These are phyloP conservation scores for Phylloscopus trochilus DNA, from an alignment of 2,113 vertebrate species.

Conservation along the genomic window DNA sequence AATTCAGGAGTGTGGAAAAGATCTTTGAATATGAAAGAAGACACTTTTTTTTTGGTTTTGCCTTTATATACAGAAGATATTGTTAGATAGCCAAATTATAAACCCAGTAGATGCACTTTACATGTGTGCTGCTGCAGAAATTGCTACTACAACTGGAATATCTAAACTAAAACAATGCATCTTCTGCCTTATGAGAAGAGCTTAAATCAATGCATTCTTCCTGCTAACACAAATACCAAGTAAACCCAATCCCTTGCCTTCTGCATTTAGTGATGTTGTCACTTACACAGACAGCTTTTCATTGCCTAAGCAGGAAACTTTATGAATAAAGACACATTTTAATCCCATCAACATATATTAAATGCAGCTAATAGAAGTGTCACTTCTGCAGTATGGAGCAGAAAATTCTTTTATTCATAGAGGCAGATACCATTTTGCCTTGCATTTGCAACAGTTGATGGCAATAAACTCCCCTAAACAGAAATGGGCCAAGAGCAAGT, in stretches of 20 bases:
- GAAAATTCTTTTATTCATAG: conserved; percentile 39
- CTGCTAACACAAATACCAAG: conserved; percentile 2
- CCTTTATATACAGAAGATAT: not conserved
- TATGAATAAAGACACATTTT: conserved; percentile 56
- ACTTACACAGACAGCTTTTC: conserved; percentile 40
- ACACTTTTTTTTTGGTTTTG: not conserved
- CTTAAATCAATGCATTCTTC: conserved; percentile 28
- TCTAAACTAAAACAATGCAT: conserved; percentile 38
- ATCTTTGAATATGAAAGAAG: not conserved
- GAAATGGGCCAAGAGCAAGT: not conserved
- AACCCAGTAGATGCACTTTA: not conserved
- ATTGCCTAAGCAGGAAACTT: conserved; percentile 24
- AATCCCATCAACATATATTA: conserved; percentile 69
- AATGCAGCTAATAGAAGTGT: conserved; percentile 58
- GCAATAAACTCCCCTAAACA: not conserved
- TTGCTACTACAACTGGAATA: not conserved
- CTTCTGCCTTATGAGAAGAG: conserved; percentile 6
- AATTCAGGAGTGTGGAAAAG: not conserved
- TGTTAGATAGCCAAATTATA: not conserved
- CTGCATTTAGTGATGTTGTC: not conserved
- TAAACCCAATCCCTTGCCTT: not conserved
- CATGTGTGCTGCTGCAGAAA: not conserved
- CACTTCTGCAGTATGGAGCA: conserved; percentile 35
- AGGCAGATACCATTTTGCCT: conserved; percentile 1
- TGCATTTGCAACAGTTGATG: not conserved